Evolutionary conservation across 2,797 vertebrate genomes (phyloP), one percentile per base, ranked within the genome.

Genomic region (Scolopax bukidnonensis): DNA sequence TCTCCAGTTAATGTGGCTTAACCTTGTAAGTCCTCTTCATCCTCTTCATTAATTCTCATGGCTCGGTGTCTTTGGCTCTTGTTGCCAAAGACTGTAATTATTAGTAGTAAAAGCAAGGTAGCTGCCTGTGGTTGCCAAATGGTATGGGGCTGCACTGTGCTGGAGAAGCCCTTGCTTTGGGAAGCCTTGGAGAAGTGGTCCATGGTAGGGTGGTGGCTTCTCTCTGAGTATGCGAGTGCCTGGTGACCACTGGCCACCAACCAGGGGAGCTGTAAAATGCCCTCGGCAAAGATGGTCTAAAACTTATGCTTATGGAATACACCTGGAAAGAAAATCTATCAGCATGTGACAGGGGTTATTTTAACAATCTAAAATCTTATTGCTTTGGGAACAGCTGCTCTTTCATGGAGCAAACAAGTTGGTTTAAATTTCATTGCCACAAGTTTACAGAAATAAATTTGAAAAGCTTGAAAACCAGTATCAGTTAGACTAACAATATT

Each of bases 211-310:
- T 18, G 57, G 30, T 2, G 32, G 63, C 36, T 83, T 11, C 0
- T 3, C 63, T 30, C 10, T 1, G 4, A 4, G 50, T 10, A 0
- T 1, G 11, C 1, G 4, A 5, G 20, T 7, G 19, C 33, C 57
- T 33, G 80, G 5, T 16, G 21, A 28, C 28, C 24, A 0, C 40
- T 10, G 40, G 17, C n/a, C 60, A 11, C 9, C 12, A 6, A 40
- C 65, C 25, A 11, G 45, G 32, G 33, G 12, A 70, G 45, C 30
- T 61, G 43, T 5, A 7, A 65, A 64, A 30, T 8, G 27, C 53
- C 65, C 92, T 45, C 1, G 0, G 60, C 56, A 51, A 63, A 56
- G 41, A 16, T 3, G 11, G 4, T 5, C 36, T n/a, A 82, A 40
- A 56, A 2, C 6, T 2, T 3, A 4, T 16, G 27, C 45, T 88